Evolutionary conservation across 2,113 vertebrate species (phyloP).

Genomic region (Cyphomyrus discorhynchus): DNA sequence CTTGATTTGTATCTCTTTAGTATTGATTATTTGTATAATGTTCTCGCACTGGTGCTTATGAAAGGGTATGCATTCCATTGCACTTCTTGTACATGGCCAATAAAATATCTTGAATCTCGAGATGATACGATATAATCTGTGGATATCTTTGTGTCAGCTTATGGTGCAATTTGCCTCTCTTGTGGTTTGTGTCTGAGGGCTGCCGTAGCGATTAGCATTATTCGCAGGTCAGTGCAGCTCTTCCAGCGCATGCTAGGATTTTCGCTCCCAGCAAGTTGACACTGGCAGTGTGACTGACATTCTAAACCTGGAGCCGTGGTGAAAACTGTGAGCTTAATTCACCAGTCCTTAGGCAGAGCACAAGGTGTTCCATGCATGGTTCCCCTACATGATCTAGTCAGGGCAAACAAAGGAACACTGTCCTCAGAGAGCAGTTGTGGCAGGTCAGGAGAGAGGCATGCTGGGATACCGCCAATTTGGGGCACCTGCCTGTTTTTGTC

Average conservation of each 20-base stretch:
- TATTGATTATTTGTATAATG: neutral
- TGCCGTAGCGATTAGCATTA: neutral
- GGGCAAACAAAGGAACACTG: neutral
- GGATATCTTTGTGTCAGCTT: neutral
- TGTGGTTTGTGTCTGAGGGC: neutral
- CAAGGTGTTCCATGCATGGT: neutral
- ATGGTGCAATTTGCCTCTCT: neutral
- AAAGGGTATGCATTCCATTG: neutral
- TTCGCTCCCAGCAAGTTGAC: neutral
- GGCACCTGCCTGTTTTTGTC: neutral
- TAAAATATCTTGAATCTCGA: neutral
- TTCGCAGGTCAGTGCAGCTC: neutral
- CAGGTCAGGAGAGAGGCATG: neutral
- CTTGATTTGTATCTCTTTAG: neutral
- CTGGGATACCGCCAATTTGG: neutral
- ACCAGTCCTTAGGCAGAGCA: neutral
- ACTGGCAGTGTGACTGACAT: neutral
- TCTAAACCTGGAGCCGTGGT: neutral
- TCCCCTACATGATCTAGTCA: neutral
- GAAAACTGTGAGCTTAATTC: neutral
- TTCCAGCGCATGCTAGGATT: neutral
- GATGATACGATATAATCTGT: neutral
- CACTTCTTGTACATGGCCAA: neutral
- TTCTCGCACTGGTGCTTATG: neutral
- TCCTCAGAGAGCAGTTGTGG: neutral